A percentile compares a stretch with the other conserved stretches of the same genome.
phyloP scores from a whole-genome alignment of 2,888 invertebrate genomes.

The Drosophila planitibia region DNA sequence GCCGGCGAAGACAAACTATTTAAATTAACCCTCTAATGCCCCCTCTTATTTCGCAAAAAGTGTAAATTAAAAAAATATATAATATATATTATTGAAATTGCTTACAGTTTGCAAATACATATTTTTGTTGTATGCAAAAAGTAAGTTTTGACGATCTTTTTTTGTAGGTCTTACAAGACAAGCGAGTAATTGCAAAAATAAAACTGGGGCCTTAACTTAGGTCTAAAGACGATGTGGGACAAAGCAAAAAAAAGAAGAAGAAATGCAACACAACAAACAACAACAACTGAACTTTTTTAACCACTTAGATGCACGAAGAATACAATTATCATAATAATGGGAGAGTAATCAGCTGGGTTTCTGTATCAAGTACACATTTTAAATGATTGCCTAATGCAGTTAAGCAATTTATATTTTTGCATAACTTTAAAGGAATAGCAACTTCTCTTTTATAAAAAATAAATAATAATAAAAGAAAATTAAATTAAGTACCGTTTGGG shows the following conservation, averaged over 20 bases:
- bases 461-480: not conserved
- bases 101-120: not conserved
- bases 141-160: not conserved
- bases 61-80: not conserved
- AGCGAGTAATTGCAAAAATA: not conserved
- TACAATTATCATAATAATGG: not conserved
- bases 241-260: not conserved
- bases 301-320: not conserved
- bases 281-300: not conserved
- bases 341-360: not conserved
- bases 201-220: not conserved
- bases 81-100: not conserved
- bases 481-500: not conserved
- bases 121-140: not conserved
- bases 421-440: not conserved
- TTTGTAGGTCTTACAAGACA: too few species aligned
- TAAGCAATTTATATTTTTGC: not conserved
- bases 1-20: not conserved
- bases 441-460: not conserved
- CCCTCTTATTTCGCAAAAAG: not conserved
- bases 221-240: not conserved
- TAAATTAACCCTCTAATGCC: not conserved
- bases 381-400: not conserved
- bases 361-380: not conserved
- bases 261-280: not conserved